These are phyloP conservation scores for Bradypodion ventrale DNA, from an alignment of 2,797 vertebrate species.

Conservation along the genomic window DNA sequence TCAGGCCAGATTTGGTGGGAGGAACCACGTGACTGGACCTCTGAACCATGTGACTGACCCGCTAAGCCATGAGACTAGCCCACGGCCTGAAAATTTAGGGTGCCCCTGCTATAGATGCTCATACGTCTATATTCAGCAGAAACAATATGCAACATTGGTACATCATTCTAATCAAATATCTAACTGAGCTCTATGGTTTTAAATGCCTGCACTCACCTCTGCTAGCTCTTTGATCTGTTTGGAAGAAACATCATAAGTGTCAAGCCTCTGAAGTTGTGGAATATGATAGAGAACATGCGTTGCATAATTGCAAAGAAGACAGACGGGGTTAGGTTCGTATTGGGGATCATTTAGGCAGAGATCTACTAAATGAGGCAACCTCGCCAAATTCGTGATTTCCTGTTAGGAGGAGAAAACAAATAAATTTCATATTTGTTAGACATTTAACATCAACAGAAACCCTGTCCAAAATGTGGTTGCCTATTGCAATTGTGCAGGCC, in stretches of 20 bases:
- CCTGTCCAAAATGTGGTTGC: no score
- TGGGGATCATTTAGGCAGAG: conserved; percentile 84
- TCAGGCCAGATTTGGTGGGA: no score
- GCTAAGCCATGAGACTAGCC: no score
- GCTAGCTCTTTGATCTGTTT: conserved; percentile 85
- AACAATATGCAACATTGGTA: not conserved
- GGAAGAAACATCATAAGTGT: conserved; percentile 82
- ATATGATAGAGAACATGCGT: conserved; percentile 89
- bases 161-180: not conserved
- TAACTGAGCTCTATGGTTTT: not conserved
- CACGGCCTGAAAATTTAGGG: no score
- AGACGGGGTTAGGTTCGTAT: conserved; percentile 85
- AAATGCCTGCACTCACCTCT: conserved; percentile 77
- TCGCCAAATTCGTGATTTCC: conserved; percentile 84
- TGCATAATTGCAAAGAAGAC: conserved; percentile 86
- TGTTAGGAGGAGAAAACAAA: conserved; percentile 61
- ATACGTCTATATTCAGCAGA: no score
- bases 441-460: not conserved
- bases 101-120: no score
- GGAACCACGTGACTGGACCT: no score
- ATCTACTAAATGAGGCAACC: conserved; percentile 77
- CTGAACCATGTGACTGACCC: no score
- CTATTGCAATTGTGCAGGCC: no score
- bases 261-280: conserved; percentile 83
- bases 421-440: not conserved